Evolutionary conservation across 1,140 invertebrate genomes (phyloP).

Genomic region (Orchesella cincta): DNA sequence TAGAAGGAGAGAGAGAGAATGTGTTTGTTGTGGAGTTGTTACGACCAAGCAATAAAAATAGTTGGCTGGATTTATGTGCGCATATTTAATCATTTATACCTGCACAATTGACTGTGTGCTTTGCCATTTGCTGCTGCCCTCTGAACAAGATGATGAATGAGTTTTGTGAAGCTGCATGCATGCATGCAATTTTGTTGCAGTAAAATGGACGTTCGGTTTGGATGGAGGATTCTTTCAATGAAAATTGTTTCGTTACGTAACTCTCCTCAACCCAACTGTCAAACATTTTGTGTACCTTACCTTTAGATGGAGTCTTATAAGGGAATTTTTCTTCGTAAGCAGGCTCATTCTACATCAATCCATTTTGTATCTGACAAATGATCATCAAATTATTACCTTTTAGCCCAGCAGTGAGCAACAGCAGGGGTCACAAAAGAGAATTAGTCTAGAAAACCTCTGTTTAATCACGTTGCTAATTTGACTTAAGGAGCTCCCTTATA

Average conservation of each 20-base stretch:
- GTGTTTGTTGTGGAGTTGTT: too few species aligned
- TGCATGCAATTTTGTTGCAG: too few species aligned
- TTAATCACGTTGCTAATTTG: not conserved
- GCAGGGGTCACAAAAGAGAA: not conserved
- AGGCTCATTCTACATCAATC: too few species aligned
- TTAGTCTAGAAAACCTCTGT: not conserved
- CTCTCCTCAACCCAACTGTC: not conserved
- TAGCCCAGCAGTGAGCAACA: slow-evolving; percentile 1
- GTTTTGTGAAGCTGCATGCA: too few species aligned
- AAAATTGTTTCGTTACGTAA: not conserved
- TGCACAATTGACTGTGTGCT: too few species aligned
- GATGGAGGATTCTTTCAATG: not conserved
- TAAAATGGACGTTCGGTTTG: not conserved
- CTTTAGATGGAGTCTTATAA: not conserved
- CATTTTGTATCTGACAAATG: not conserved
- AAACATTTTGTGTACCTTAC: not conserved
- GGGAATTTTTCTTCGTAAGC: not conserved
- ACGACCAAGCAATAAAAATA: too few species aligned
- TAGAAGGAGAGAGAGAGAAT: too few species aligned
- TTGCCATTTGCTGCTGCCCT: too few species aligned
- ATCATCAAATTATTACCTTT: slow-evolving; percentile 10
- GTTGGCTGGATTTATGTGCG: too few species aligned
- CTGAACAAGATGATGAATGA: too few species aligned
- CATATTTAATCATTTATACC: too few species aligned
- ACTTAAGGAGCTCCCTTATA: not conserved